A percentile compares a stretch with the other conserved stretches of the same genome.
phyloP scores from a whole-genome alignment of 2,113 vertebrate species.

The Pholis gunnellus region DNA sequence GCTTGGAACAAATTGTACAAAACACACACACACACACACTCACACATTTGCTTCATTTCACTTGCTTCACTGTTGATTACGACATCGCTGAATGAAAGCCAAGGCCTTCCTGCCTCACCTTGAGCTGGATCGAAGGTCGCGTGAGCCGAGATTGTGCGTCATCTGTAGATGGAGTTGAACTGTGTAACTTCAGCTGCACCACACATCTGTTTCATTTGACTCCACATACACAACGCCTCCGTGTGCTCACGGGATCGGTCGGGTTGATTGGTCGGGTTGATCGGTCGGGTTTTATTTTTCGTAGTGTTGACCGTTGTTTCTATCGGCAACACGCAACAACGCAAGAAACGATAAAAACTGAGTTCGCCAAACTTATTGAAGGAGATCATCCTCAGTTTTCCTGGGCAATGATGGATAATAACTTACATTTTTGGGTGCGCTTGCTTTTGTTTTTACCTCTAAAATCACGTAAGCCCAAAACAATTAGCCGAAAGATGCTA shows the following conservation, averaged over 20 bases:
- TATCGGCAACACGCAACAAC: background rate
- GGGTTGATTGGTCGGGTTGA: too few relatives aligned
- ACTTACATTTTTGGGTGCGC: background rate
- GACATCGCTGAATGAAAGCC: slow-evolving; percentile 28
- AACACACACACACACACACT: slow-evolving; percentile 17
- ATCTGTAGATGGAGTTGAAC: slow-evolving; percentile 7
- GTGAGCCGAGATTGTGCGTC: slow-evolving; percentile 36
- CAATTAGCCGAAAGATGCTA: background rate
- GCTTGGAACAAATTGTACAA: slow-evolving; percentile 21
- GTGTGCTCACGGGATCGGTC: background rate
- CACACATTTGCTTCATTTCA: slow-evolving; percentile 6
- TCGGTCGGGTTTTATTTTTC: background rate
- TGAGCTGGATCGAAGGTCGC: slow-evolving; percentile 8
- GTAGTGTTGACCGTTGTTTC: too few relatives aligned
- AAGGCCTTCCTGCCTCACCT: slow-evolving; percentile 30
- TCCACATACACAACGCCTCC: background rate
- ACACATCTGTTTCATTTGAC: background rate
- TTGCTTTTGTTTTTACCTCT: background rate
- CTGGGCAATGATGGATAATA: background rate
- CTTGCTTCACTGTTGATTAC: slow-evolving; percentile 10
- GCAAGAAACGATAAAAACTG: background rate
- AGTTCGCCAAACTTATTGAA: background rate
- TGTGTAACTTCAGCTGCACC: background rate
- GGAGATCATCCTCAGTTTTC: background rate
- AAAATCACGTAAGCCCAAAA: background rate